Evolutionary conservation across 2,797 vertebrate genomes (phyloP).

Genomic region (Iguana delicatissima): DNA sequence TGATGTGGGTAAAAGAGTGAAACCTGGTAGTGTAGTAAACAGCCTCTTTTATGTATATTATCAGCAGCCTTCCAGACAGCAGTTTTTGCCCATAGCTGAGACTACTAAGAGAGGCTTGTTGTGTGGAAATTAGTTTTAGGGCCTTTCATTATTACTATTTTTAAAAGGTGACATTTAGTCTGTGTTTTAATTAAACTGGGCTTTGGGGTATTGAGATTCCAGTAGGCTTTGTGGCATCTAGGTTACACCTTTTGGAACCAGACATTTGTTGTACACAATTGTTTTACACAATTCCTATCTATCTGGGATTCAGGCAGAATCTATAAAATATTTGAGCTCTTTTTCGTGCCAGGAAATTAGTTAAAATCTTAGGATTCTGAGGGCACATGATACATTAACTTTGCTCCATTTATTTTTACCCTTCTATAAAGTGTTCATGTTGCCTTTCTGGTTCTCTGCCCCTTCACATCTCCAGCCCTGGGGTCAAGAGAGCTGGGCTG

Average conservation of each 20-base stretch:
- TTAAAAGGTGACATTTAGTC: neutral
- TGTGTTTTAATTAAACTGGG: neutral
- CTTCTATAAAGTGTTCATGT: neutral
- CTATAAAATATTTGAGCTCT: neutral
- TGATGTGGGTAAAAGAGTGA: neutral
- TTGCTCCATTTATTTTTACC: neutral
- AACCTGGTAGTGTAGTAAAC: neutral
- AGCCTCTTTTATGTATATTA: neutral
- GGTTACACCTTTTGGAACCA: neutral
- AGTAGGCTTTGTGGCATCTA: neutral
- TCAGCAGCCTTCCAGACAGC: neutral
- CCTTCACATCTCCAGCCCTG: neutral
- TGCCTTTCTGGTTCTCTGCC: slow-evolving; percentile 15
- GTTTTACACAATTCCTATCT: neutral
- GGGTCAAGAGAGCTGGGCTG: slow-evolving; percentile 43
- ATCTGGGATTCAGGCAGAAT: neutral
- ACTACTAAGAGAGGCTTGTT: neutral
- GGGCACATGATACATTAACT: neutral
- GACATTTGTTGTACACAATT: neutral
- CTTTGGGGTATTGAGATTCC: neutral
- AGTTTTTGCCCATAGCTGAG: neutral
- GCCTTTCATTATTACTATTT: neutral
- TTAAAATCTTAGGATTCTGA: neutral
- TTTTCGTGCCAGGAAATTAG: neutral
- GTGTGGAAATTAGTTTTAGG: neutral